These are phyloP conservation scores for Serranus cabrilla DNA, from an alignment of 2,797 vertebrate genomes.

Conservation along the genomic window DNA sequence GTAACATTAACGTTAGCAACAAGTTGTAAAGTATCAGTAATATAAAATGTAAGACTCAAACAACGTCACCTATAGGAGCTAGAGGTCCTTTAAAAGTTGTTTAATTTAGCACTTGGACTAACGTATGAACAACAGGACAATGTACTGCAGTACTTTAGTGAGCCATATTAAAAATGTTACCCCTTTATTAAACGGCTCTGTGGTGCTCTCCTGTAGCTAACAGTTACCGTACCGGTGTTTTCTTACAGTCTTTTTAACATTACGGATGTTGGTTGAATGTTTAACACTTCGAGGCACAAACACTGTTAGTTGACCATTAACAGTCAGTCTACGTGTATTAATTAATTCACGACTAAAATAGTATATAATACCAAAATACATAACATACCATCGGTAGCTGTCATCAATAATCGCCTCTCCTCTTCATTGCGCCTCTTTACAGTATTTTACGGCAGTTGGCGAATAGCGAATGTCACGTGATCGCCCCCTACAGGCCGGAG, in stretches of 20 bases:
- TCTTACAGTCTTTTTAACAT: not conserved
- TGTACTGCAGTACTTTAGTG: fast-evolving
- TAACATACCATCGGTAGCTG: not conserved
- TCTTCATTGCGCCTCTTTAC: constrained; percentile 16
- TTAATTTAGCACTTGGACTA: too few species aligned
- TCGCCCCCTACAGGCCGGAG: constrained; percentile 24
- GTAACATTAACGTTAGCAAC: too few species aligned
- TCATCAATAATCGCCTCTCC: not conserved
- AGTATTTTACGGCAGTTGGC: not conserved
- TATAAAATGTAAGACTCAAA: not conserved
- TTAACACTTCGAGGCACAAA: not conserved
- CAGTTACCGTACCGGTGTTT: not conserved
- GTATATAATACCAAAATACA: not conserved
- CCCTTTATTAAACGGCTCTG: not conserved
- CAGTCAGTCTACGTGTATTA: not conserved
- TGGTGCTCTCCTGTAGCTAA: not conserved
- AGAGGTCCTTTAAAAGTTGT: too few species aligned
- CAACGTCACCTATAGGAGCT: not conserved
- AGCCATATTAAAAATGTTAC: not conserved
- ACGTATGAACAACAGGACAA: not conserved
- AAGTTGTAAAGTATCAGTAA: too few species aligned
- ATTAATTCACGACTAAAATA: not conserved
- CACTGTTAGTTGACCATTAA: not conserved
- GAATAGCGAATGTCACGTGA: not conserved
- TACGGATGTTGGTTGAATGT: not conserved